Evolutionary conservation across 2,797 vertebrate genomes (phyloP), one percentile per base, ranked within the genome.

Genomic region (Crossoptilon crossoptilon): DNA sequence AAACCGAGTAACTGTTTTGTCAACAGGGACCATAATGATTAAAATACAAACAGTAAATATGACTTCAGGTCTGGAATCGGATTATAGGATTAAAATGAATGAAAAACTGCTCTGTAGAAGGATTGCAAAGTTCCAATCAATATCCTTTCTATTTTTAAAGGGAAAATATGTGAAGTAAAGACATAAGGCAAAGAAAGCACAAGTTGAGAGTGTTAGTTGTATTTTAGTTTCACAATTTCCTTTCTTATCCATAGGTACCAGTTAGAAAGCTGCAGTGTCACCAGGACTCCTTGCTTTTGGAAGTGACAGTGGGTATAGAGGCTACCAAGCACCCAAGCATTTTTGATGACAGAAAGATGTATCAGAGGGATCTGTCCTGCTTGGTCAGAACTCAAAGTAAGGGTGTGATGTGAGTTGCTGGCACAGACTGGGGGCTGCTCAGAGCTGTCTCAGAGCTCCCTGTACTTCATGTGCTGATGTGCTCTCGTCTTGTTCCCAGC

Each of bases 61-160:
- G 87, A 95, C 73, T 96, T 96, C 66, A 90, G 93, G 92, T 97
- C 94, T 97, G 81, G 91, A 97, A 97, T 97, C 90, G 94, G 97
- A 98, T 98, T 97, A 97, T 95, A 91, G 96, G 97, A 98, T 98
- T 98, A 98, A 97, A 97, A 95, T 90, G 95, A 97, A 96, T 93
- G 91, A 75, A 94, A 97, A 96, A 82, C 4, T 68, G 72, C 76
- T 84, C 81, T 89, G 73, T 91, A 86, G 84, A 95, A 93, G 94
- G 95, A 97, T 95, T 97, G 93, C 93, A 90, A 97, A 96, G 88
- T 96, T 91, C 73, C 85, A 91, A 86, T 97, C 97, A 94, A 91
- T 97, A 96, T 86, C 82, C 87, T 96, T 85, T 96, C 94, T 96
- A 97, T 96, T 96, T 95, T 95, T 91, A 71, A 93, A 94, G 73